Conservation (phyloP, 1,140 invertebrate genomes). For the Tribolium madens region DNA sequence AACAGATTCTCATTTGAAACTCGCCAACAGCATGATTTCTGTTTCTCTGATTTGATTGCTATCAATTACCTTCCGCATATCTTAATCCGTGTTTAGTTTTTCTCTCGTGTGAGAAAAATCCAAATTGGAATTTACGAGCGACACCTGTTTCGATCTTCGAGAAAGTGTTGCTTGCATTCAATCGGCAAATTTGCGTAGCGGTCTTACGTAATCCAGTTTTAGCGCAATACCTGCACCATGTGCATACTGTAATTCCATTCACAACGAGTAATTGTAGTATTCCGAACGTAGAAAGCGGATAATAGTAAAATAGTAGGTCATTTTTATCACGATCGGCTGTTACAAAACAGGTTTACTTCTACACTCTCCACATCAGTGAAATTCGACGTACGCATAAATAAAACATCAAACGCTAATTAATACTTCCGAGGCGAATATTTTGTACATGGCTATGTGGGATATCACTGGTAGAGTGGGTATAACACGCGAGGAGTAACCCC, state of each 20-base stretch:
- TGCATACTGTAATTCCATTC: slow-evolving; percentile 46
- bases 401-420: not conserved
- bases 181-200: slow-evolving; percentile 16
- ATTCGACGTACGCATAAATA: slow-evolving; percentile 21
- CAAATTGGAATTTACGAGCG: not conserved
- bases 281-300: slow-evolving; percentile 45
- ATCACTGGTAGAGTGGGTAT: too few species aligned
- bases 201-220: slow-evolving; percentile 10
- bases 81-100: not conserved
- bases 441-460: not conserved
- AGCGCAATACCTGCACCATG: slow-evolving; percentile 40
- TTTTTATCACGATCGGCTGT: slow-evolving; percentile 46
- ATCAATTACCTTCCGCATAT: not conserved
- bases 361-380: slow-evolving; percentile 31
- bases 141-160: not conserved
- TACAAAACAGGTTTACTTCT: slow-evolving; percentile 44
- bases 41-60: not conserved
- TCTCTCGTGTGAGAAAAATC: not conserved
- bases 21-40: not conserved
- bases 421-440: not conserved
- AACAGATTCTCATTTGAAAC: not conserved
- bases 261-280: slow-evolving; percentile 42
- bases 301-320: slow-evolving; percentile 50
- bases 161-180: not conserved
- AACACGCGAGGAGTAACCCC: too few species aligned